Percentiles rank a stretch among this genome's conserved stretches.
Evolutionary conservation across 2,113 vertebrate genomes (phyloP).

Genomic region (Bubo blakistoni): DNA sequence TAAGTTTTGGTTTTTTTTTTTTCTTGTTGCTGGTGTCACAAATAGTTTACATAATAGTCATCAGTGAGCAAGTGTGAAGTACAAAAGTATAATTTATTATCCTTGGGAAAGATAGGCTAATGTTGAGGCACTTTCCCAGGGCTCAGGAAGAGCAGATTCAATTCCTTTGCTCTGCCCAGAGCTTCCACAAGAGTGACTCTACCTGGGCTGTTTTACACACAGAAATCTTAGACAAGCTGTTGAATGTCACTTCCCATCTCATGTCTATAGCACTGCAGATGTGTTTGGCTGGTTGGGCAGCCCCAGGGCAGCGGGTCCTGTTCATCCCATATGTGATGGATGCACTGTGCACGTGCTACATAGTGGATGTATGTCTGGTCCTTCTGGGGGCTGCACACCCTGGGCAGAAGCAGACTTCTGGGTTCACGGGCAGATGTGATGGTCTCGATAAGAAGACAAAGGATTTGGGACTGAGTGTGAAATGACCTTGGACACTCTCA

Average conservation of each 20-base stretch:
- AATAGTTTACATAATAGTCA: not conserved
- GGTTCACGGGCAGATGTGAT: not conserved
- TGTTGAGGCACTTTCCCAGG: not conserved
- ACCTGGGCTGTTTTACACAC: not conserved
- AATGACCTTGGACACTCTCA: not conserved
- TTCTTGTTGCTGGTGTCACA: not conserved
- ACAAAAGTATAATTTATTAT: not conserved
- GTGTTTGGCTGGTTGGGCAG: not conserved
- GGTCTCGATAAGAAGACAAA: not conserved
- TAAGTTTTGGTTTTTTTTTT: not conserved
- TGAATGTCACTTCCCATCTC: not conserved
- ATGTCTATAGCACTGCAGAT: not conserved
- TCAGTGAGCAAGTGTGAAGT: not conserved
- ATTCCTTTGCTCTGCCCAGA: not conserved
- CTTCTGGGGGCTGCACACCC: not conserved
- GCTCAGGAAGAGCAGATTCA: not conserved
- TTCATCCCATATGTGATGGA: not conserved
- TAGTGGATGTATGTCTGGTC: rapidly evolving
- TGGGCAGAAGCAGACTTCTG: not conserved
- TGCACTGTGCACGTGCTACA: not conserved
- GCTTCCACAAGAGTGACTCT: not conserved
- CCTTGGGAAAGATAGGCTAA: not conserved
- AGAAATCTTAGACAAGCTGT: not conserved
- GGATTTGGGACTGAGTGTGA: not conserved
- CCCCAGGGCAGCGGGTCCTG: rapidly evolving